These are phyloP conservation scores for Drosophila stalkeri DNA, from an alignment of 2,888 invertebrate genomes.

Conservation along the genomic window DNA sequence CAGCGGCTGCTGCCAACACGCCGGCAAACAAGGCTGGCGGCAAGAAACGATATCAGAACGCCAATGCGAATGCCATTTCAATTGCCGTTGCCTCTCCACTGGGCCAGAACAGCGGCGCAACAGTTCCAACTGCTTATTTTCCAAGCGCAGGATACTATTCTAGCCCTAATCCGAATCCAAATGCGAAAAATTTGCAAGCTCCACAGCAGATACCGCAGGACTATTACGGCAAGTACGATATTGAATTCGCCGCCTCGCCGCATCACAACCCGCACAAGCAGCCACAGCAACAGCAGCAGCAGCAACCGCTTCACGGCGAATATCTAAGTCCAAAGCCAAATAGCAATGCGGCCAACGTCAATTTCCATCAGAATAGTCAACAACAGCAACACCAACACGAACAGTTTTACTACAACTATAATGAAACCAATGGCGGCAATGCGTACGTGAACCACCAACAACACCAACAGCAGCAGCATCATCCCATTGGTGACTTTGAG, in stretches of 20 bases:
- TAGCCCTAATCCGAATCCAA: conserved; percentile 62
- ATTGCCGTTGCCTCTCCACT: conserved; percentile 57
- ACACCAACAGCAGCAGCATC: conserved; percentile 71
- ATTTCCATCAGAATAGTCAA: conserved; percentile 75
- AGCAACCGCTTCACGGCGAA: conserved; percentile 67
- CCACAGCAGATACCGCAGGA: conserved; percentile 77
- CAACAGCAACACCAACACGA: conserved; percentile 79
- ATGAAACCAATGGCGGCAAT: conserved; percentile 73
- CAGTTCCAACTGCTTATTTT: conserved; percentile 74
- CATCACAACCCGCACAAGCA: conserved; percentile 64
- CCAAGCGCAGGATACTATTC: conserved; percentile 81
- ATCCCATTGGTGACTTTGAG: conserved; percentile 81
- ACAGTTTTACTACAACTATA: conserved; percentile 83
- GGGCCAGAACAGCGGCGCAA: conserved; percentile 33
- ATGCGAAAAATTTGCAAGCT: conserved; percentile 59
- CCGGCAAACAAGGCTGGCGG: conserved; percentile 56
- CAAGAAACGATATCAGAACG: conserved; percentile 77
- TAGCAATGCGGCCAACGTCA: conserved; percentile 53
- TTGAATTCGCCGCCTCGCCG: conserved; percentile 78
- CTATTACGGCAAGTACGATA: conserved; percentile 85
- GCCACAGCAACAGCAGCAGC: conserved; percentile 34
- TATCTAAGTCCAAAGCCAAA: conserved; percentile 82
- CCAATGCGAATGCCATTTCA: conserved; percentile 45
- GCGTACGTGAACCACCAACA: conserved; percentile 75
- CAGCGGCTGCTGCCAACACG: conserved; percentile 65